These are phyloP conservation scores for Rhabdomys dilectus DNA, from an alignment of 2,113 vertebrate species.

Conservation along the genomic window DNA sequence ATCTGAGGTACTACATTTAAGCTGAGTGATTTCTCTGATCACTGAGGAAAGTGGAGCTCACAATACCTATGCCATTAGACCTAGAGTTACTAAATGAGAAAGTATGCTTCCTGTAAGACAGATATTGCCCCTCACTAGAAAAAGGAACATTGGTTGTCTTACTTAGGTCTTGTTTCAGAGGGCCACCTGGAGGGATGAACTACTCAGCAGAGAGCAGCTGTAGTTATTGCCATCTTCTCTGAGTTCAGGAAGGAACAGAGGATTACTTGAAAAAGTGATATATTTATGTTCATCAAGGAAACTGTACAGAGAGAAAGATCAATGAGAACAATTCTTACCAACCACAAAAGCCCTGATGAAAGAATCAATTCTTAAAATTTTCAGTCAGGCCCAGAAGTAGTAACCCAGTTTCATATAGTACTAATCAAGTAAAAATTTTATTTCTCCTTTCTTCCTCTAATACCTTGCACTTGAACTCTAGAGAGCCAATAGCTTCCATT, in stretches of 20 bases:
- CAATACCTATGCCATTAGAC: background rate
- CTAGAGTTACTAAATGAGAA: slow-evolving; percentile 32
- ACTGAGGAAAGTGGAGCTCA: slow-evolving; percentile 27
- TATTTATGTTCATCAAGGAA: slow-evolving; percentile 55
- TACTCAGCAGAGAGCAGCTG: slow-evolving; percentile 19
- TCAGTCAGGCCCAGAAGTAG: background rate
- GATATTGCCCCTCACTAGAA: background rate
- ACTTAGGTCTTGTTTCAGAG: background rate
- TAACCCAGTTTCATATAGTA: background rate
- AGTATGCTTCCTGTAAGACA: background rate
- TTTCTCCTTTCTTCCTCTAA: background rate
- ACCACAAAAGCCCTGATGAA: slow-evolving; percentile 17
- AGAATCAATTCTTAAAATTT: slow-evolving; percentile 59
- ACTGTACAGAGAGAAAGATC: slow-evolving; percentile 6
- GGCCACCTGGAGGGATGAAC: background rate
- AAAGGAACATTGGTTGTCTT: background rate
- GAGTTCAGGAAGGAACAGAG: background rate
- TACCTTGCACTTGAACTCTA: background rate
- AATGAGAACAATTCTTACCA: slow-evolving; percentile 33
- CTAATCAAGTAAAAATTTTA: slow-evolving; percentile 23
- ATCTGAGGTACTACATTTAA: slow-evolving; percentile 3
- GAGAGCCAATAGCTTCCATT: background rate
- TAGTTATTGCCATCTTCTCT: slow-evolving; percentile 36
- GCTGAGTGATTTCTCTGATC: slow-evolving; percentile 25
- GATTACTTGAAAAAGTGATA: slow-evolving; percentile 24